phyloP scores from a whole-genome alignment of 2,113 vertebrate species.

The Arizona elegans region DNA sequence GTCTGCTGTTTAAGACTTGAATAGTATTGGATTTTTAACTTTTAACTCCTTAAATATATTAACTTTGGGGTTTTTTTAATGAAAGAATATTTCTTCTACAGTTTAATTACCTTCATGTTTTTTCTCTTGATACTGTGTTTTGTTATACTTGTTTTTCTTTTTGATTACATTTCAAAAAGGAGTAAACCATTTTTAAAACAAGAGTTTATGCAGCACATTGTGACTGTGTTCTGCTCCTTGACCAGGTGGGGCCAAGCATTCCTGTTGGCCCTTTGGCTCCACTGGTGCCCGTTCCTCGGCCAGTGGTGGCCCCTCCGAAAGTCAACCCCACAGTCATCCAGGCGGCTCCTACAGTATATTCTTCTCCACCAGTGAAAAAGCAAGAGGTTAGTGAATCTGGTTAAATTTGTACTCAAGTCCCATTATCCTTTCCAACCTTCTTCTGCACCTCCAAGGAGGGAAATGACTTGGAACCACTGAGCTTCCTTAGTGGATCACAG shows the following conservation, averaged over 20 bases:
- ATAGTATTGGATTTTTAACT: neutral
- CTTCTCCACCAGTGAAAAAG: conserved; percentile 69
- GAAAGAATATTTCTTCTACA: neutral
- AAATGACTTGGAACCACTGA: neutral
- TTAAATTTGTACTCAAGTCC: neutral
- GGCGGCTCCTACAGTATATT: conserved; percentile 81
- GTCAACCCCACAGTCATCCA: conserved; percentile 75
- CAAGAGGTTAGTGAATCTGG: conserved; percentile 48
- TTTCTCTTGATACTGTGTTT: neutral
- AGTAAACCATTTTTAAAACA: neutral
- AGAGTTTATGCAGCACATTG: neutral
- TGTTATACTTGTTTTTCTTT: neutral
- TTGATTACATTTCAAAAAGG: neutral
- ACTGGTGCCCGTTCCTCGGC: conserved; percentile 43
- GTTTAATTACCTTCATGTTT: neutral
- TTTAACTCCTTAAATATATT: neutral
- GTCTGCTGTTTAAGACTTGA: neutral
- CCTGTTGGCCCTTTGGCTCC: conserved; percentile 67
- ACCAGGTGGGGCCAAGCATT: conserved; percentile 43
- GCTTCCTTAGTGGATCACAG: neutral
- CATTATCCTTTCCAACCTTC: neutral
- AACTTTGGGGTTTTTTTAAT: neutral
- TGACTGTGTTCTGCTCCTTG: neutral
- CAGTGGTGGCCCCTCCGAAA: conserved; percentile 62
- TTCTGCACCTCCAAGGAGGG: neutral